Evolutionary conservation across 2,888 invertebrate genomes (phyloP), one percentile per base, ranked within the genome.

Genomic region (Cryptus viduatorius): DNA sequence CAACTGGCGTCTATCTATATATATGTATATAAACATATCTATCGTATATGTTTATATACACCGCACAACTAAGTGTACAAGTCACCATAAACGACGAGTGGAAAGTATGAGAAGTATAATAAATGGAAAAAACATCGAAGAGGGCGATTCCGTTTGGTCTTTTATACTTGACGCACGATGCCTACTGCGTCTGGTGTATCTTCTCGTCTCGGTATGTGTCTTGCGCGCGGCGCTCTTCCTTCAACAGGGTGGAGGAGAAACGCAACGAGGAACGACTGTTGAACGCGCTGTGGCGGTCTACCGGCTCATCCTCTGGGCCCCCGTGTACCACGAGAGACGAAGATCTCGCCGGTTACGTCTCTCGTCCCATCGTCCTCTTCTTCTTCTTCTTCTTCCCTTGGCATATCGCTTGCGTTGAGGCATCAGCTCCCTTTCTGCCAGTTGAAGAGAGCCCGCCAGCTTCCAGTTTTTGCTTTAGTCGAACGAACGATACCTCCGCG

Each of bases 381-480:
- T 48, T 80, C 61, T 4, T 72, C 59, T 53, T 71, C 65, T 59
- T 64, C 42, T 76, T 69, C 68, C 42, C 56, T 44, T 44, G 42
- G 29, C 16, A 65, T 48, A 48, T 68, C 48, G 44, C 68, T 68
- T 37, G 81, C 48, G 75, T 53, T 12, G 8, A 59, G 42, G 67
- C 61, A 61, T n/a, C 61, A 44, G 4, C 67, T 77, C 77, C 61
- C 24, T 81, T 65, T 64, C 79, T 56, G 65, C 48, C 44, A 29
- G 29, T 5, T 8, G 29, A 19, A 3, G 50, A 50, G 4, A 14
- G 24, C 37, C 53, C 4, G 37, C n/a, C 77, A 50, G 81, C 84
- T 81, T 84, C 84, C 78, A 84, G 84, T 84, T 84, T 84, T 84
- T 84, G 69, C 81, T 59, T 64, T 73, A 24, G 19, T 14, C 14